Percentiles rank a stretch among this genome's conserved stretches.
Evolutionary conservation across 2,888 invertebrate species (phyloP).

Genomic region (Augiades crinisus): DNA sequence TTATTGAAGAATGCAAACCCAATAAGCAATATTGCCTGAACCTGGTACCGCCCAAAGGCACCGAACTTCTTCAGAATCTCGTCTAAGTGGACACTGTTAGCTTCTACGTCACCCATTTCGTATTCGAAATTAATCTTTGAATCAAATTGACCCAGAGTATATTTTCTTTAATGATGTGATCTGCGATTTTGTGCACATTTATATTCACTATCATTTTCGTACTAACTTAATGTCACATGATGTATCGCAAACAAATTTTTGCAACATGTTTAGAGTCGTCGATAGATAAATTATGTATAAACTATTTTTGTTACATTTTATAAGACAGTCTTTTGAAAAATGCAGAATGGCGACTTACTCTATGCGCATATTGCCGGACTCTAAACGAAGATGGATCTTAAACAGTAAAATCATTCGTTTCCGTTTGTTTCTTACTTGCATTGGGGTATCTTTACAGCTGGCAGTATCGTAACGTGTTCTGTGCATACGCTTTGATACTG

Average conservation of each 20-base stretch:
- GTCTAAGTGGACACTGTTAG: constrained; percentile 37
- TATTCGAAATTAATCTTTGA: not conserved
- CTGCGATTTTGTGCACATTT: not conserved
- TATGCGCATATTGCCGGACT: constrained; percentile 2
- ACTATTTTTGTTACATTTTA: constrained; percentile 7
- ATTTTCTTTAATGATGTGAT: too few species aligned
- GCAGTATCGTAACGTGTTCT: too few species aligned
- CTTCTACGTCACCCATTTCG: constrained; percentile 9
- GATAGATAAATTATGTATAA: not conserved
- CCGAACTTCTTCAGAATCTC: constrained; percentile 39
- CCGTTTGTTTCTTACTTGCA: not conserved
- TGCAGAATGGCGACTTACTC: not conserved
- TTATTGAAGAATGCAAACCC: constrained; percentile 40
- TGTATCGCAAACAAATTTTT: not conserved
- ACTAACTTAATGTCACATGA: not conserved
- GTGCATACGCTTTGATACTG: too few species aligned
- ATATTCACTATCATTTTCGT: not conserved
- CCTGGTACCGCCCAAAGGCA: constrained; percentile 35
- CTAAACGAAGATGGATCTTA: constrained; percentile 5
- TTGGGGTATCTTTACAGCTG: not conserved
- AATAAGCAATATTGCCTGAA: constrained; percentile 35
- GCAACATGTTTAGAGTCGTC: not conserved
- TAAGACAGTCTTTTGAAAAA: not conserved
- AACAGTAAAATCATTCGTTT: constrained; percentile 20
- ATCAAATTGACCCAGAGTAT: too few species aligned